Base-by-base conservation (phyloP, 1,140 invertebrate species). In the Scaptomyza pallida region DNA sequence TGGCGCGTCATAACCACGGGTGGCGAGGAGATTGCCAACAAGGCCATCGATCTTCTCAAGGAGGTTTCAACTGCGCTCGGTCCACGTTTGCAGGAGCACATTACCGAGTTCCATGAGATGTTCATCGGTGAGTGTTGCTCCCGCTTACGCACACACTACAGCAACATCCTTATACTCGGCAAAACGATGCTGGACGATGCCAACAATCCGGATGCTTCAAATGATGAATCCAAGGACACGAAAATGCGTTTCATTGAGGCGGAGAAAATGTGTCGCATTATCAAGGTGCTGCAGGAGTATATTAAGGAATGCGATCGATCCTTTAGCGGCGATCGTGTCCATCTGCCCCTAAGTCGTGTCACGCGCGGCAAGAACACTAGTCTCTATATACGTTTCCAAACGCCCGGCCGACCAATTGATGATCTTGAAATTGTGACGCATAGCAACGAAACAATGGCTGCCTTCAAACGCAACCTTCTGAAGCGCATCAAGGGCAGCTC, bases 51-150 rank as follows among this genome's bases (percentile, higher is more conserved):
- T 92, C 92, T 99, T 50, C 92, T 99, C 40, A 96, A 97, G 83
- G 97, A 98, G 93, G 97, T 98, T 52, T 98, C 96, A 82, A 98
- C 98, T 30, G 98, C 98, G 91, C 93, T 99, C 47, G 97, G 98
- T 8, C 97, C 97, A 13, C 93, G 95, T 67, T 92, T 99, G 56
- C 94, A 96, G 82, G 91, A 91, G 55, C 91, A 91, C 35, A 90
- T 91, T 30, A 93, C 95, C 16, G 95, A 95, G 62, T 97, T 98
- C 89, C 97, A 98, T 92, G 96, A 98, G 91, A 97, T 96, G 75
- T 98, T 98, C 89, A 97, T 99, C 70, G 94, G 93, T 57, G 97
- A 95, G 91, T 98, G 94, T 94, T 96, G 97, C 92, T 97, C 98
- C 89, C 93, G 97, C 63, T 93, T 99, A 40, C 95, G 96, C 85